phyloP scores from a whole-genome alignment of 2,797 vertebrate genomes.

The Toxotes lorentzi region DNA sequence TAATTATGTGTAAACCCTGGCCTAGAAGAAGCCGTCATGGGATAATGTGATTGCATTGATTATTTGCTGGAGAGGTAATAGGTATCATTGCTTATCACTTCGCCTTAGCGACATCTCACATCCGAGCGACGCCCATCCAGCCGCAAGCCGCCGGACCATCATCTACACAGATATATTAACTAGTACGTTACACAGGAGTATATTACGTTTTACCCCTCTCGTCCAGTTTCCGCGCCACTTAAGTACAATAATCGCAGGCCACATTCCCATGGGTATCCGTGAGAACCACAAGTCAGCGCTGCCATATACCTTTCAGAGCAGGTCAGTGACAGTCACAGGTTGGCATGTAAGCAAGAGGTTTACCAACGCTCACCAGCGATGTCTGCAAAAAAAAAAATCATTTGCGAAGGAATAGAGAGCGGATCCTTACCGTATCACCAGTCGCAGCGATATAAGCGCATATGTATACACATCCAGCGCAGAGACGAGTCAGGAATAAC shows the following conservation, averaged over 20 bases:
- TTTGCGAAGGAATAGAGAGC: slow-evolving; percentile 37
- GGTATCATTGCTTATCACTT: slow-evolving; percentile 56
- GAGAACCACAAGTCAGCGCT: slow-evolving; percentile 68
- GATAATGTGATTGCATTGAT: slow-evolving; percentile 64
- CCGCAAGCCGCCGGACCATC: slow-evolving; percentile 60
- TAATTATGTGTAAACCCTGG: slow-evolving; percentile 55
- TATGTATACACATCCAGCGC: slow-evolving; percentile 75
- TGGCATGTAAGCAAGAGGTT: slow-evolving; percentile 38
- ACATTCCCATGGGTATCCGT: slow-evolving; percentile 82
- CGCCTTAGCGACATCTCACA: slow-evolving; percentile 59
- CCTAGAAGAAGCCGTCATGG: slow-evolving; percentile 33
- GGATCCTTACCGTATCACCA: slow-evolving; percentile 82
- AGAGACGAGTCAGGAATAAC: slow-evolving; percentile 68
- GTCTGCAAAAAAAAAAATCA: slow-evolving; percentile 16
- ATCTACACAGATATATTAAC: slow-evolving; percentile 28
- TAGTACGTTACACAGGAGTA: neutral
- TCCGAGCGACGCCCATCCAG: slow-evolving; percentile 80
- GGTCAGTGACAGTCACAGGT: slow-evolving; percentile 49
- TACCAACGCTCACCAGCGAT: slow-evolving; percentile 12
- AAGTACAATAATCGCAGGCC: slow-evolving; percentile 72
- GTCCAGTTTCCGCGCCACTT: slow-evolving; percentile 46
- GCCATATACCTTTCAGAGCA: slow-evolving; percentile 45
- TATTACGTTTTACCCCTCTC: slow-evolving; percentile 27
- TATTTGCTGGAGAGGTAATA: slow-evolving; percentile 42
- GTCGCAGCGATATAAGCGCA: slow-evolving; percentile 59